Conservation (phyloP, 2,797 vertebrate species). For the Euthynnus affinis region DNA sequence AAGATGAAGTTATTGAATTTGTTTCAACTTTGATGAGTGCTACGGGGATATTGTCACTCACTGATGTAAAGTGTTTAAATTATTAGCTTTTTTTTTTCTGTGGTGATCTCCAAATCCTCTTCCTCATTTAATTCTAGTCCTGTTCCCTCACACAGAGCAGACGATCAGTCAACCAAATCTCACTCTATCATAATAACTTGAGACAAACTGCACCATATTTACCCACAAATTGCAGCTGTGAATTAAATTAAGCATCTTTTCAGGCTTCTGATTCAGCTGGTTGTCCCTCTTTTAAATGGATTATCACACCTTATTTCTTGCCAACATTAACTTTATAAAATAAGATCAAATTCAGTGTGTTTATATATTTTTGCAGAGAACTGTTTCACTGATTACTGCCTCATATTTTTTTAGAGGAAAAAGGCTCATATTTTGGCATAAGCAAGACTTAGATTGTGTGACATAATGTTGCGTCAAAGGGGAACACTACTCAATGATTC, state of each 20-base stretch:
- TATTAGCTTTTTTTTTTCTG: constrained; percentile 32
- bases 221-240: constrained; percentile 5
- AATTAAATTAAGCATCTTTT: constrained; percentile 14
- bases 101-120: constrained; percentile 38
- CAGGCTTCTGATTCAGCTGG: constrained; percentile 17
- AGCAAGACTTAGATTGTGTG: constrained; percentile 26
- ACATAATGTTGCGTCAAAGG: constrained; percentile 34
- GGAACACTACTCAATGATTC: constrained; percentile 46
- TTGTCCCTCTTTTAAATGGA: not conserved
- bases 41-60: constrained; percentile 37
- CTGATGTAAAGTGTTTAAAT: constrained; percentile 48
- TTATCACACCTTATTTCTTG: constrained; percentile 3
- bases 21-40: constrained; percentile 47
- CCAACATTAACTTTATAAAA: not conserved
- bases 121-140: constrained; percentile 32
- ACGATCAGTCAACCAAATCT: constrained; percentile 13
- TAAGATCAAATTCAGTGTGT: not conserved
- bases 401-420: constrained; percentile 22
- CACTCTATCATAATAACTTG: constrained; percentile 6
- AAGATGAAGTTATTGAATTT: constrained; percentile 60
- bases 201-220: constrained; percentile 25
- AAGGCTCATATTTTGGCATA: not conserved
- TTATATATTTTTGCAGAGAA: not conserved
- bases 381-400: not conserved
- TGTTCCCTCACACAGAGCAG: constrained; percentile 16